Evolutionary conservation across 1,140 invertebrate genomes (phyloP).

Genomic region (Drosophila arizonae): DNA sequence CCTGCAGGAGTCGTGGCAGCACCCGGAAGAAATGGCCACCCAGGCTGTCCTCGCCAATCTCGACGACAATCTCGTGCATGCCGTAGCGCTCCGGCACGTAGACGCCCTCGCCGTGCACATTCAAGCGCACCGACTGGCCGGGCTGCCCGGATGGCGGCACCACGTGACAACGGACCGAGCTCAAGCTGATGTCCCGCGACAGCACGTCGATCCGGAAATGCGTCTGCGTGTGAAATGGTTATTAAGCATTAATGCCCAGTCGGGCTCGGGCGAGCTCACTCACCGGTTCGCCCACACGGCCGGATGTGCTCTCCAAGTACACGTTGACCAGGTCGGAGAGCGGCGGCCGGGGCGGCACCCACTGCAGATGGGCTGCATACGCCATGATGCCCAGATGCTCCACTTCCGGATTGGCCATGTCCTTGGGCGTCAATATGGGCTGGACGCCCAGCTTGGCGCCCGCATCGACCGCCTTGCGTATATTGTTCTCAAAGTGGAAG

Average conservation of each 20-base stretch:
- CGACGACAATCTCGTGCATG: constrained; percentile 92
- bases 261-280: constrained; percentile 64
- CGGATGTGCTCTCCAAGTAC: constrained; percentile 90
- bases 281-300: constrained; percentile 92
- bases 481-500: constrained; percentile 92
- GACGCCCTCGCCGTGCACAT: constrained; percentile 89
- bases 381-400: constrained; percentile 98
- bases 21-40: constrained; percentile 92
- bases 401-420: constrained; percentile 96
- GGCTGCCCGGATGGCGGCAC: constrained; percentile 88
- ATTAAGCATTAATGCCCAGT: constrained; percentile 64
- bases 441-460: constrained; percentile 90
- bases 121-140: constrained; percentile 86
- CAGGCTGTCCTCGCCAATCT: constrained; percentile 85
- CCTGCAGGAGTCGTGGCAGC: constrained; percentile 91
- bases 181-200: constrained; percentile 89
- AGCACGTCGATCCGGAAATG: constrained; percentile 91
- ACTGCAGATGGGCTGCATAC: constrained; percentile 94
- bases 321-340: constrained; percentile 91
- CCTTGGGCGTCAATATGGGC: constrained; percentile 94
- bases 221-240: constrained; percentile 85
- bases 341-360: constrained; percentile 91
- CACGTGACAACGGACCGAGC: constrained; percentile 92
- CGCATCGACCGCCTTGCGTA: constrained; percentile 88
- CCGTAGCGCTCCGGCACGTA: constrained; percentile 95